These are phyloP conservation scores for Eristalis arbustorum DNA, from an alignment of 2,888 invertebrate species.

Conservation along the genomic window DNA sequence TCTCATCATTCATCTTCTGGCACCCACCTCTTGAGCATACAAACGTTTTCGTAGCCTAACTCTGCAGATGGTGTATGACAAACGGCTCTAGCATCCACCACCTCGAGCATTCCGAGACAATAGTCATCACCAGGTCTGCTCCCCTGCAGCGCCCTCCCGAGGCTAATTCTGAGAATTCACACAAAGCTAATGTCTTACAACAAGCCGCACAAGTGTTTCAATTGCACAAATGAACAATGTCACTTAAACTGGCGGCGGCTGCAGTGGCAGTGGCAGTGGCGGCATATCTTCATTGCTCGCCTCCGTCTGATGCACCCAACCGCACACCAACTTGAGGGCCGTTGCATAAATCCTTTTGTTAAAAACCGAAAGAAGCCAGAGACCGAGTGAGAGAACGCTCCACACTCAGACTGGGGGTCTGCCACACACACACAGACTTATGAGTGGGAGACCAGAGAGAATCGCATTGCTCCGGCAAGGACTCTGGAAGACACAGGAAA, in stretches of 20 bases:
- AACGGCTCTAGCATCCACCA: neutral
- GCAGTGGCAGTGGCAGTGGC: neutral
- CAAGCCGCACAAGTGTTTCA: slow-evolving; percentile 47
- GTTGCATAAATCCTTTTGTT: slow-evolving; percentile 36
- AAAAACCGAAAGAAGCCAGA: neutral
- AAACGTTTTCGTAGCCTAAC: neutral
- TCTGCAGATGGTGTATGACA: neutral
- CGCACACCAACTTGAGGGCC: neutral
- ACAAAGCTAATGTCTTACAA: slow-evolving; percentile 47
- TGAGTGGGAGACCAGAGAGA: slow-evolving; percentile 38
- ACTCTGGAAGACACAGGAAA: slow-evolving; percentile 20
- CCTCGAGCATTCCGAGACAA: slow-evolving; percentile 40
- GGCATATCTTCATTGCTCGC: neutral
- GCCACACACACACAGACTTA: neutral
- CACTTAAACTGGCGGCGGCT: slow-evolving; percentile 44
- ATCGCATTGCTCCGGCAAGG: slow-evolving; percentile 19
- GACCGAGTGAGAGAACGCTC: neutral
- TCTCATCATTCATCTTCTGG: neutral
- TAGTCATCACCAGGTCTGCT: slow-evolving; percentile 33
- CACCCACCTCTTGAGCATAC: neutral
- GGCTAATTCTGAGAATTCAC: slow-evolving; percentile 51
- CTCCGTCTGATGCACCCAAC: neutral
- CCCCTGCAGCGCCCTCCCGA: neutral
- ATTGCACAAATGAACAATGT: slow-evolving; percentile 61
- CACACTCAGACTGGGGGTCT: no score